Conservation (phyloP, 2,888 invertebrate species). For the Apomyelois bistriatella region DNA sequence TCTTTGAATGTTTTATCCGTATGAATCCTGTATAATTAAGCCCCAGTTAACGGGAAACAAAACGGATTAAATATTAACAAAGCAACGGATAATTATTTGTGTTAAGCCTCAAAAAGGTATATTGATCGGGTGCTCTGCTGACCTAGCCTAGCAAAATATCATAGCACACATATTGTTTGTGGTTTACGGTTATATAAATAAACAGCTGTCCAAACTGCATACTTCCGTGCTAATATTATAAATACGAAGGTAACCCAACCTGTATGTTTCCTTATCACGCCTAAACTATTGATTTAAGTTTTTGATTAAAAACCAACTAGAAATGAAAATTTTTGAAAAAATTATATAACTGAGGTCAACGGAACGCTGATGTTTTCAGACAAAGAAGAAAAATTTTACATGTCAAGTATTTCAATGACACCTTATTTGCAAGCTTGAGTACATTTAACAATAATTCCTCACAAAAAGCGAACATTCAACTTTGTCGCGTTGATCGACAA, state of each 20-base stretch:
- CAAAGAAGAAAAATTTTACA: too few relatives aligned
- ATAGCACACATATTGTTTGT: not conserved
- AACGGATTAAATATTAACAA: conserved; percentile 9
- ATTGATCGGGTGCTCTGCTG: not conserved
- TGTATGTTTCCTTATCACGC: too few relatives aligned
- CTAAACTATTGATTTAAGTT: too few relatives aligned
- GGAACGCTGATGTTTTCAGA: too few relatives aligned
- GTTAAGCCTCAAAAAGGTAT: not conserved
- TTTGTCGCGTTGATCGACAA: conserved; percentile 37
- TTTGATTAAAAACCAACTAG: too few relatives aligned
- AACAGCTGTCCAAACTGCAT: too few relatives aligned
- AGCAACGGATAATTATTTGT: not conserved
- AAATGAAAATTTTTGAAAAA: too few relatives aligned
- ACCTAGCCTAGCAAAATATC: not conserved
- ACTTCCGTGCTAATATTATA: too few relatives aligned
- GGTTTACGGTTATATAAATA: not conserved
- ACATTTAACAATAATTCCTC: not conserved
- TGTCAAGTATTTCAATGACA: not conserved
- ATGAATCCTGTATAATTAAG: conserved; percentile 1
- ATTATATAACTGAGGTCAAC: too few relatives aligned
- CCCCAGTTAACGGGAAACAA: conserved; percentile 8
- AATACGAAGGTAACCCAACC: too few relatives aligned
- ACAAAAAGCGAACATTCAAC: conserved; percentile 6
- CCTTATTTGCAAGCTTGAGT: not conserved
- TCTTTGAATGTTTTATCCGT: conserved; percentile 3